phyloP scores from a whole-genome alignment of 2,888 invertebrate species.

The Clivina fossor region DNA sequence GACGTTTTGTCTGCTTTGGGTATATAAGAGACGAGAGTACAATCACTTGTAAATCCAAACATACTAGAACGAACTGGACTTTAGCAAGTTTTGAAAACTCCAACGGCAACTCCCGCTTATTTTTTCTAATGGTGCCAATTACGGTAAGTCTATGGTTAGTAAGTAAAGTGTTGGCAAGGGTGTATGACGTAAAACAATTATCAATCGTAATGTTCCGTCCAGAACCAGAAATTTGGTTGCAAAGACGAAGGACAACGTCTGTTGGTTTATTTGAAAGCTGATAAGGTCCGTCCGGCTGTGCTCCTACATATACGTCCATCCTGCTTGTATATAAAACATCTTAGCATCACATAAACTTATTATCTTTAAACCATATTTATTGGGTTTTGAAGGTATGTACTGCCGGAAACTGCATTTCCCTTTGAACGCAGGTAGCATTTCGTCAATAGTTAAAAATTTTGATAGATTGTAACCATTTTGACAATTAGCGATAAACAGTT shows the following conservation, averaged over 20 bases:
- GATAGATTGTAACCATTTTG: too few relatives aligned
- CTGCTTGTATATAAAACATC: background rate
- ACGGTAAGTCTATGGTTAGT: too few relatives aligned
- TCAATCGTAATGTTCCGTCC: conserved; percentile 2
- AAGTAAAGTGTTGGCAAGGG: too few relatives aligned
- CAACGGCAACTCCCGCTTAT: conserved; percentile 6
- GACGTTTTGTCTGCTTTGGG: background rate
- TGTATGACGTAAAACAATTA: too few relatives aligned
- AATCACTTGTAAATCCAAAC: conserved; percentile 6
- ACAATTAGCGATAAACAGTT: too few relatives aligned
- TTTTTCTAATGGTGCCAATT: conserved; percentile 9
- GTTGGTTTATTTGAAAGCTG: conserved; percentile 6
- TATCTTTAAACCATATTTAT: conserved; percentile 8
- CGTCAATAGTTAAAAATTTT: too few relatives aligned
- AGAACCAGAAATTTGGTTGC: background rate
- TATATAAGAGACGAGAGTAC: conserved; percentile 5
- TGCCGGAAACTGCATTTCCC: too few relatives aligned
- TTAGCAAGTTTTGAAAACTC: background rate
- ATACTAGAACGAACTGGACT: conserved; percentile 1
- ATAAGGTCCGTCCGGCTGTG: conserved; percentile 9
- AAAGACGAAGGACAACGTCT: conserved; percentile 7
- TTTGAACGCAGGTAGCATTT: too few relatives aligned
- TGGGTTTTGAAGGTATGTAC: too few relatives aligned
- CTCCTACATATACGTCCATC: conserved; percentile 4
- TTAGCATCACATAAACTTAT: conserved; percentile 4